Evolutionary conservation across 2,888 invertebrate genomes (phyloP), one percentile per base, ranked within the genome.

Genomic region (Monochamus alternatus): DNA sequence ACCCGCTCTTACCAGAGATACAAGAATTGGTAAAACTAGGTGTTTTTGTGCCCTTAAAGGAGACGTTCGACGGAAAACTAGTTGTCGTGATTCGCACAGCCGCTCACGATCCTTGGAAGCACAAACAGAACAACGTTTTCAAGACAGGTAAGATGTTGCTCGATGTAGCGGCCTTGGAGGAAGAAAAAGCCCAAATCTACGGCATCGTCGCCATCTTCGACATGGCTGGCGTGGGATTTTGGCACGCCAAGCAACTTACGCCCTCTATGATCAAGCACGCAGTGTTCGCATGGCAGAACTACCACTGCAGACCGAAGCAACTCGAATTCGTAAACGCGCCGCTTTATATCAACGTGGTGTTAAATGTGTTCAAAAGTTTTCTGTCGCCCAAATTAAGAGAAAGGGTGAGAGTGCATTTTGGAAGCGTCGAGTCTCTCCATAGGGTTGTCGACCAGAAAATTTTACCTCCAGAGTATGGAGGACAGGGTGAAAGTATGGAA

Each of bases 261-360:
- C 92, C 93, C 0, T 87, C 85, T 43, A 85, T 93, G 0, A 90
- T 94, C 12, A 92, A 91, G 81, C 91, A 90, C 77, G 89, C 92
- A 1, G 93, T 94, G 0, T 90, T 91, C 78, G 90, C 92, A 14
- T 93, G 93, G 93, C 93, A 93, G 88, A 92, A 93, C 75, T 94
- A 94, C 86, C 94, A 95, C 8, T 91, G 93, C 30, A 90, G 94
- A 79, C 92, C 93, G 14, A 92, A 93, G 81, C 90, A 92, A 5
- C 87, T 95, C 75, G 93, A 94, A 82, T 94, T 94, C 83, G 89
- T 94, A 1, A 93, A 95, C 85, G 92, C 94, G 2, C 82, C 82
- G 3, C 31, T 63, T n/a, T 91, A 94, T 83, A 91, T 95, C 31
- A 93, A 94, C 84, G 89, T 93, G 5, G 90, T 94, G n/a, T 88